Base-by-base conservation (phyloP, 1,140 invertebrate genomes). In the Heliconius nattereri region DNA sequence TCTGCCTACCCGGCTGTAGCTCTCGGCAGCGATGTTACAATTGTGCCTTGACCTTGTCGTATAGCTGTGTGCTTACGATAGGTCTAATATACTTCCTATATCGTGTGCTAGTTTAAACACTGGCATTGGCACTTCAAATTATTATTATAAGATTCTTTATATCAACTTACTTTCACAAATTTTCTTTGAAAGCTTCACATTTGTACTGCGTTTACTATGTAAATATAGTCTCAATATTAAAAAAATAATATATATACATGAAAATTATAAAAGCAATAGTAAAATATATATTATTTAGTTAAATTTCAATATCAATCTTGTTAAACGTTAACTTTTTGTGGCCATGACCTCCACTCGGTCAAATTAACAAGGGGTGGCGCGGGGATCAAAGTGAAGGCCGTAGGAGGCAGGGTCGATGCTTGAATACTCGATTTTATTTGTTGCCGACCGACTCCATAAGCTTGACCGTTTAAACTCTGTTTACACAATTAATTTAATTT, bases 331-430 rank as follows among this genome's bases (percentile, higher is more conserved):
- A 80, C 83, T 84, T 80, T 54, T 66, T 73, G 40, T 85, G 92
- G 85, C 91, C 92, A 81, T 94, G 91, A 94, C 89, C 92, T 87
- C 78, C 74, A 84, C 83, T 85, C 86, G 90, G 90, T 91, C 89
- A 91, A 81, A 83, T 85, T 80, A 73, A 82, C 76, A 85, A 83
- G 84, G 84, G 84, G 82, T 85, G 78, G 83, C 79, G 73, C 78
- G 72, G 78, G 78, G 75, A 74, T 84, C 74, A 73, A 77, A 71
- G 72, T 73, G 57, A 80, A 85, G 78, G 84, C 73, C 75, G 79
- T 76, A n/a, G 75, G 84, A 75, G 79, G 78, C 60, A 66, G 83
- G 81, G 80, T 77, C 75, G 75, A 76, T 78, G 75, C 54, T 78
- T 52, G 78, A 71, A 79, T 77, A 78, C 73, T 72, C 82, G 79